Conservation (phyloP, 2,888 invertebrate genomes). For the Embidobia sp. region DNA sequence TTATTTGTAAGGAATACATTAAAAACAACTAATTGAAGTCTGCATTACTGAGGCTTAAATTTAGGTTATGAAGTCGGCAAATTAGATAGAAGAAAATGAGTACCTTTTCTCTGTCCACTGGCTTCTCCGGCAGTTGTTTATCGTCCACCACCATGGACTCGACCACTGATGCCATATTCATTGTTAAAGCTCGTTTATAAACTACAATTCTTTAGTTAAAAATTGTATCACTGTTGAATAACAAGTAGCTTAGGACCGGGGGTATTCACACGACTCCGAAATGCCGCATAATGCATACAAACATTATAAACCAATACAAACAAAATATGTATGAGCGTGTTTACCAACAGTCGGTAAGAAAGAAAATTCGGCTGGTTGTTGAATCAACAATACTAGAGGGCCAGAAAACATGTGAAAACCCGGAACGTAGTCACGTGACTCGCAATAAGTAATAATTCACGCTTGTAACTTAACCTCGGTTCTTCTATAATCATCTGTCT, state of each 20-base stretch:
- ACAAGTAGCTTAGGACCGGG: too few species aligned
- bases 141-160: constrained; percentile 93
- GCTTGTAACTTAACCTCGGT: constrained; percentile 45
- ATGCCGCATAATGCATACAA: too few species aligned
- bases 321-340: not conserved
- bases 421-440: constrained; percentile 25
- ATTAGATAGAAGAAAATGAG: constrained; percentile 13
- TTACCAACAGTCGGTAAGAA: not conserved
- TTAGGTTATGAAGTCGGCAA: constrained; percentile 13
- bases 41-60: too few species aligned
- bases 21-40: too few species aligned
- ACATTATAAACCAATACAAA: too few species aligned
- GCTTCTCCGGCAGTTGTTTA: constrained; percentile 87
- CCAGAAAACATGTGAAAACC: constrained; percentile 4
- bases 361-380: not conserved
- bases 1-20: too few species aligned
- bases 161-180: constrained; percentile 81
- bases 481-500: constrained; percentile 1
- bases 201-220: not conserved
- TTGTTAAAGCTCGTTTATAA: constrained; percentile 16
- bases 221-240: not conserved
- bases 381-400: not conserved
- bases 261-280: too few species aligned
- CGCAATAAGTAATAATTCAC: constrained; percentile 5
- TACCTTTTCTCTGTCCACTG: constrained; percentile 94